Conservation (phyloP, 2,888 invertebrate species). For the Homarus gammarus region DNA sequence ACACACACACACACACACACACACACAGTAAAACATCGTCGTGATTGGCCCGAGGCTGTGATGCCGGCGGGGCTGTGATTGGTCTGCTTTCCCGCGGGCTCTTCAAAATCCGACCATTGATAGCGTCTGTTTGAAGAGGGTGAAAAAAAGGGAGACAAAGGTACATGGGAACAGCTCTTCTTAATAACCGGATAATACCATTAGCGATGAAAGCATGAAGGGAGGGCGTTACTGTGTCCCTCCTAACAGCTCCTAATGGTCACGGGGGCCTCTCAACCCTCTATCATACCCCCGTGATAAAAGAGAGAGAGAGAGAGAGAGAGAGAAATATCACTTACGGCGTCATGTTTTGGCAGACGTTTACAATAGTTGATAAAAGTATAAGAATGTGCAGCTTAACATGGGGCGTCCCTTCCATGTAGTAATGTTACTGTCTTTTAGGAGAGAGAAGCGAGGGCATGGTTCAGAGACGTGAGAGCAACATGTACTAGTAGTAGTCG, state of each 20-base stretch:
- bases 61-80: slow-evolving; percentile 19
- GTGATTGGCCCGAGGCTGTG: slow-evolving; percentile 56
- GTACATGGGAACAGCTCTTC: slow-evolving; percentile 68
- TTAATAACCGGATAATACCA: slow-evolving; percentile 72
- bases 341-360: slow-evolving; percentile 18
- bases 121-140: slow-evolving; percentile 67
- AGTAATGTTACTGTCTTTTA: too few species aligned
- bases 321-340: neutral
- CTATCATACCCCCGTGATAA: neutral
- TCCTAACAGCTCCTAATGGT: slow-evolving; percentile 9
- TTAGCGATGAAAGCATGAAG: slow-evolving; percentile 53
- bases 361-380: too few species aligned
- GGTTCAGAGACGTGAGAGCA: too few species aligned
- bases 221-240: slow-evolving; percentile 45
- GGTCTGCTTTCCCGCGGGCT: slow-evolving; percentile 20
- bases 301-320: neutral
- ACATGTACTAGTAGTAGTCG: too few species aligned
- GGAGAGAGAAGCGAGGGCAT: too few species aligned
- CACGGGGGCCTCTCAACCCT: neutral
- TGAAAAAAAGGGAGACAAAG: slow-evolving; percentile 52
- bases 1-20: too few species aligned
- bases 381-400: too few species aligned
- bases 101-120: slow-evolving; percentile 66
- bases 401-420: too few species aligned
- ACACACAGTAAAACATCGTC: slow-evolving; percentile 51